Evolutionary conservation across 92 coral and sea anemone species (phyloP).

Genomic region (Ricordea florida): DNA sequence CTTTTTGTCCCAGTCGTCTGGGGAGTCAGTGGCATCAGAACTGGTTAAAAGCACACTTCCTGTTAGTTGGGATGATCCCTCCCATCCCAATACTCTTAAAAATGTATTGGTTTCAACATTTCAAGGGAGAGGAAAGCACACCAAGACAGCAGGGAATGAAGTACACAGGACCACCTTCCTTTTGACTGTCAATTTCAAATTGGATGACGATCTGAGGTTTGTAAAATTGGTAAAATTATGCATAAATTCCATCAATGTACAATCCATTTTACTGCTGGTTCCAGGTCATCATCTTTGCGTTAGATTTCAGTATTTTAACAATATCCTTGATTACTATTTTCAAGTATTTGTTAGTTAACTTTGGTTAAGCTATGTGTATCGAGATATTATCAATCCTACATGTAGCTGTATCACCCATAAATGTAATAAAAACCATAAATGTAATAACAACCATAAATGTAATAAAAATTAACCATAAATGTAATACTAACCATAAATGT

Average conservation of each 20-base stretch:
- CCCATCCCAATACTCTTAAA: constrained; percentile 19
- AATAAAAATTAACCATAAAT: too few relatives aligned
- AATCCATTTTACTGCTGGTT: neutral
- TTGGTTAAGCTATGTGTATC: too few relatives aligned
- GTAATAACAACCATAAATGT: too few relatives aligned
- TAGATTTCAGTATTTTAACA: too few relatives aligned
- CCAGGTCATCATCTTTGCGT: too few relatives aligned
- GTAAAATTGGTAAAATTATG: neutral
- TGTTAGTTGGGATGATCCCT: constrained; percentile 56
- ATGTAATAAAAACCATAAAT: too few relatives aligned
- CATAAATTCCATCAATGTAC: neutral
- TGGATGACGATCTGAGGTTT: constrained; percentile 44
- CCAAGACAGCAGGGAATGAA: constrained; percentile 21
- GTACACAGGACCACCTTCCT: constrained; percentile 33
- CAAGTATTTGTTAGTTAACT: too few relatives aligned
- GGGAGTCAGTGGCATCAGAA: constrained; percentile 33
- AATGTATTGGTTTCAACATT: constrained; percentile 25
- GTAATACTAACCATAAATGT: too few relatives aligned
- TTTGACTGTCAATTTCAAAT: constrained; percentile 29
- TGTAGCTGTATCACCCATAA: too few relatives aligned
- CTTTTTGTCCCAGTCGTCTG: constrained; percentile 46
- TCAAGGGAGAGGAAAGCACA: constrained; percentile 34
- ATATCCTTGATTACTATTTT: too few relatives aligned
- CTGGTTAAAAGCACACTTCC: constrained; percentile 34
- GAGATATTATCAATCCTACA: too few relatives aligned